Conservation (phyloP, 2,113 vertebrate species). For the Podarcis muralis region DNA sequence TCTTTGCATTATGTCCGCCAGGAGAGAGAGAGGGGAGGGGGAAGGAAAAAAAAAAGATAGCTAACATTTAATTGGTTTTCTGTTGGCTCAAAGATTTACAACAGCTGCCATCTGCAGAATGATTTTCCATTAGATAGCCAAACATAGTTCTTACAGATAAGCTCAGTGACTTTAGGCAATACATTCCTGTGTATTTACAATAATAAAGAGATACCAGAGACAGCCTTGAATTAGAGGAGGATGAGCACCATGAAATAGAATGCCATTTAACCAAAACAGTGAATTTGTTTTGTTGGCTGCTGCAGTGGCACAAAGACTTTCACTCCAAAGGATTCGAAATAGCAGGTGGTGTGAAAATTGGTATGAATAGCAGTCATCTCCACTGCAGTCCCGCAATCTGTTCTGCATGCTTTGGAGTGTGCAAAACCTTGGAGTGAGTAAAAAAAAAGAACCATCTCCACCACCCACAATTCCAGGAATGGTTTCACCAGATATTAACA, state of each 20-base stretch:
- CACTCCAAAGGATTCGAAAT: background rate
- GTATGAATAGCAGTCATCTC: background rate
- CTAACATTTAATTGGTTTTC: slow-evolving; percentile 10
- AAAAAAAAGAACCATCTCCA: background rate
- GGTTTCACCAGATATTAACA: background rate
- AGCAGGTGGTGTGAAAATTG: background rate
- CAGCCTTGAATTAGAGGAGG: background rate
- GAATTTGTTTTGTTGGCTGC: background rate
- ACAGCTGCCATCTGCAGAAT: slow-evolving; percentile 6
- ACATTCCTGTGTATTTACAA: background rate
- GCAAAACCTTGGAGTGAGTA: background rate
- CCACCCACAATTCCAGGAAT: background rate
- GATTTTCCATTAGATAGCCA: slow-evolving; percentile 30
- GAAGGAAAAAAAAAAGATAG: background rate
- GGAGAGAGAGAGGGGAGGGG: background rate
- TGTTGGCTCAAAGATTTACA: slow-evolving; percentile 21
- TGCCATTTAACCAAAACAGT: background rate
- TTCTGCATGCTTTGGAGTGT: background rate
- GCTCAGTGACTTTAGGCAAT: background rate
- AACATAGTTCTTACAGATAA: background rate
- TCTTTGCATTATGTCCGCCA: background rate
- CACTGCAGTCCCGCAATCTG: background rate
- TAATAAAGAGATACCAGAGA: slow-evolving; percentile 4
- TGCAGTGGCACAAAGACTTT: background rate
- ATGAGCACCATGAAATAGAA: slow-evolving; percentile 1